Evolutionary conservation across 2,797 vertebrate species (phyloP), one percentile per base, ranked within the genome.

Genomic region (Kryptopterus vitreolus): DNA sequence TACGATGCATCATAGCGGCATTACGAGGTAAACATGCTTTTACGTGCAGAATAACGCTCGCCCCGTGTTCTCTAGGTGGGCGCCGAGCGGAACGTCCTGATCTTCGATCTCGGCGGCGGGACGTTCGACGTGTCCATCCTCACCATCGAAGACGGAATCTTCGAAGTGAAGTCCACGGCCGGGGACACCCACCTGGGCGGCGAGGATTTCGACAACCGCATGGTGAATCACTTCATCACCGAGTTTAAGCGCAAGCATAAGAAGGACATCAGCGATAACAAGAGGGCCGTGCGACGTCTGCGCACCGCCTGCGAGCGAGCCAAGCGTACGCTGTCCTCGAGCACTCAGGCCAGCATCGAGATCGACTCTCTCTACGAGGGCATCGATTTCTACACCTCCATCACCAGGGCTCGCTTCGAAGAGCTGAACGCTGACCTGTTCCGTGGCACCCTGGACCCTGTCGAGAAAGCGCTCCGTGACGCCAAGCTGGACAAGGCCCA

Each of bases 111-210:
- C 1, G 72, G 72, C 18, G 98, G 96, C 3, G 96, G 96, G 83
- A 98, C 96, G 22, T 98, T 98, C 0, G 96, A 98, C 0, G 97
- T 98, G 68, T 98, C 97, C 3, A 96, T 98, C 82, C 89, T 98
- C 83, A 97, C 96, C 0, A 98, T 98, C 57, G 96, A 98, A 81
- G 96, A 98, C 0, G 96, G 97, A 3, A 97, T 98, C 87, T 98
- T 98, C 29, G 96, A 97, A 88, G 96, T 98, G 31, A 97, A 97
- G 82, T 95, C 96, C 58, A 98, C 96, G 0, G 96, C 96, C 0
- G 96, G 96, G 5, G 95, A 98, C 89, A 97, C 96, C 2, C 96
- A 97, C 83, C 84, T 98, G 84, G 96, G 96, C 0, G 97, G 96
- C 0, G 95, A 97, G 88, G 95, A 75, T 75, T 75, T 75, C 2